phyloP scores from a whole-genome alignment of 2,888 invertebrate genomes.

The Drosophila anomelani region DNA sequence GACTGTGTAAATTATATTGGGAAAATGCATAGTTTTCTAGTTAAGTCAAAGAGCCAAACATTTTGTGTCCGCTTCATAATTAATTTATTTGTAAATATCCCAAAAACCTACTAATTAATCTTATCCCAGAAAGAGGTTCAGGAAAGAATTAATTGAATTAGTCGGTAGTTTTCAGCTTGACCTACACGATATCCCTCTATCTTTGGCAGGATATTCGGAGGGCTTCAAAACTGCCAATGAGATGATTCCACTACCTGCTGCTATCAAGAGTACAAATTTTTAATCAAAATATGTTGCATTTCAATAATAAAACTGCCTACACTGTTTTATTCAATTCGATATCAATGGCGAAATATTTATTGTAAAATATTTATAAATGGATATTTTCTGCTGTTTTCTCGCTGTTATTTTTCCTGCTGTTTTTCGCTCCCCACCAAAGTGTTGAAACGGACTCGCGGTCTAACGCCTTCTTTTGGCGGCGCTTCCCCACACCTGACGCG shows the following conservation, averaged over 20 bases:
- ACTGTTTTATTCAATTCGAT: conserved; percentile 30
- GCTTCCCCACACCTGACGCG: conserved; percentile 18
- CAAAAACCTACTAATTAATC: no score
- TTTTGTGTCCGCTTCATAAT: no score
- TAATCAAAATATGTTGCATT: conserved; percentile 9
- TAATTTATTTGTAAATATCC: no score
- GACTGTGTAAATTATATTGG: no score
- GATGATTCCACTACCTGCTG: conserved; percentile 49
- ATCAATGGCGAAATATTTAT: conserved; percentile 35
- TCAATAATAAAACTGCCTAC: conserved; percentile 23
- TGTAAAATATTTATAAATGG: conserved; percentile 71
- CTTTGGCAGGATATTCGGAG: no score
- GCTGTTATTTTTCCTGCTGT: conserved; percentile 7
- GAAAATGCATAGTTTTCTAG: no score
- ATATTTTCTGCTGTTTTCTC: conserved; percentile 46
- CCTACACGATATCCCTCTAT: no score
- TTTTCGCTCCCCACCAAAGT: conserved; percentile 40
- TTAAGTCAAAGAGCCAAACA: no score
- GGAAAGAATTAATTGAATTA: no score
- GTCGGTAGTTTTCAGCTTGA: no score
- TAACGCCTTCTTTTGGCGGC: conserved; percentile 52
- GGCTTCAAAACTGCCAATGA: not conserved
- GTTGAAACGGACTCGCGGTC: conserved; percentile 65
- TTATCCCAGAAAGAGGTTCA: no score
- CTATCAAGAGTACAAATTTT: conserved; percentile 17